Evolutionary conservation across 1,140 invertebrate genomes (phyloP), one percentile per base, ranked within the genome.

Genomic region (Trigoniulus corallinus): DNA sequence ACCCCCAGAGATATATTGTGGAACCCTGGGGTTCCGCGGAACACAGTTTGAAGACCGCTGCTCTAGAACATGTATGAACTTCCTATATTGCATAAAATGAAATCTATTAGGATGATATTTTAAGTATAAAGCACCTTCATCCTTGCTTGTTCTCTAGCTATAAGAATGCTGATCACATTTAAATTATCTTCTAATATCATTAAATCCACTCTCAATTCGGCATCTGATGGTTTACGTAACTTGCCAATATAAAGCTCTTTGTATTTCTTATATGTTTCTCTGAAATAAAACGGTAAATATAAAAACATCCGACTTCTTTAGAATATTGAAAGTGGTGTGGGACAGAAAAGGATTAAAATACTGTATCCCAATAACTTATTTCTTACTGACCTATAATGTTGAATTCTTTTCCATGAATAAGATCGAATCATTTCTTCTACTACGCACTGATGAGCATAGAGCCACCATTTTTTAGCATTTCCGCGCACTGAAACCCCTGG

Each of bases 131-230:
- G 37, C 12, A 82, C 79, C 65, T 79, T 71, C 58, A 79, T 73
- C 61, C 81, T 79, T n/a, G 82, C 82, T 54, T 86, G 77, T 64
- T 85, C 81, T 56, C 83, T 72, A 0, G 83, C 84, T 51, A 85
- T 76, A 1, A 87, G 72, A 22, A 88, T 81, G 48, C 81, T 84
- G 39, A 80, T 65, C 25, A 87, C 77, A 41, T 77, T 75, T 34
- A 88, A 64, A 49, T 68, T 72, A 55, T 85, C 81, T 65, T 88
- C 84, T 44, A 81, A 74, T 56, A 81, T 76, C 60, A 81, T 77
- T 41, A 87, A 62, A 63, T 84, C 80, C 44, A 80, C 54, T 59
- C 80, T 81, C 20, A 82, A 61, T 59, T 82, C 78, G 1, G 79
- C 78, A 56, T 84, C 77, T 41, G 81, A 79, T 0, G 79, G 80